Conservation (phyloP, 2,113 vertebrate genomes). For the Anoplopoma fimbria region DNA sequence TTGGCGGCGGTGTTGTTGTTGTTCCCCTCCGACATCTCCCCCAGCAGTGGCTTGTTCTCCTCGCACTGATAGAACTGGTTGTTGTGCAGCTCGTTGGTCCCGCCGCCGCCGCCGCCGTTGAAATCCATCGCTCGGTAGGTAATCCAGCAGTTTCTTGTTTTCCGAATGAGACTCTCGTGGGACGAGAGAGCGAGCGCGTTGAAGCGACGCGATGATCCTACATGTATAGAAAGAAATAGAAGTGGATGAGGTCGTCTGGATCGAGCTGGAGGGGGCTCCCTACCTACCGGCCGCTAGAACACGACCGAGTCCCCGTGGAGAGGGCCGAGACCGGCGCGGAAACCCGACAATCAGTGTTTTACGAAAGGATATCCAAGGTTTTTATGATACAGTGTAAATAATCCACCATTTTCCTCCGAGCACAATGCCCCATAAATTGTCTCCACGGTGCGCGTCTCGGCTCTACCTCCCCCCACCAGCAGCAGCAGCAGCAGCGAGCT, state of each 20-base stretch:
- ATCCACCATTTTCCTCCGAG: slow-evolving; percentile 73
- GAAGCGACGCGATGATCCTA: slow-evolving; percentile 22
- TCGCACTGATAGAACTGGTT: slow-evolving; percentile 90
- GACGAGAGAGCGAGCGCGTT: slow-evolving; percentile 14
- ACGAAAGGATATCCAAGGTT: slow-evolving; percentile 28
- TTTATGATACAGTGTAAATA: slow-evolving; percentile 50
- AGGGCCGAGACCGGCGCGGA: slow-evolving; percentile 36
- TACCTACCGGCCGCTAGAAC: slow-evolving; percentile 58
- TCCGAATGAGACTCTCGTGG: slow-evolving; percentile 31
- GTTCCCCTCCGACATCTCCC: slow-evolving; percentile 88
- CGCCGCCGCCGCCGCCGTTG: slow-evolving; percentile 86
- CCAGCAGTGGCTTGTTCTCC: slow-evolving; percentile 93
- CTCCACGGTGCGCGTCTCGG: slow-evolving; percentile 70
- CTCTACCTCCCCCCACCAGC: slow-evolving; percentile 40
- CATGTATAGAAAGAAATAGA: slow-evolving; percentile 38
- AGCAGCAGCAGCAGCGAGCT: slow-evolving; percentile 59
- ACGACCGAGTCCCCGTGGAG: slow-evolving; percentile 64
- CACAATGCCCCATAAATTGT: slow-evolving; percentile 72
- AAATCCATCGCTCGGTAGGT: slow-evolving; percentile 87
- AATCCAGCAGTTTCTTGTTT: slow-evolving; percentile 53
- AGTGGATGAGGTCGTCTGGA: slow-evolving; percentile 45
- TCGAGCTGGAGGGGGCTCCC: slow-evolving; percentile 42
- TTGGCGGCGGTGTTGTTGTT: slow-evolving; percentile 88
- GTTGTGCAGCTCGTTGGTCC: slow-evolving; percentile 88
- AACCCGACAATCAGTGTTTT: slow-evolving; percentile 35